Evolutionary conservation across 1,140 invertebrate species (phyloP), one percentile per base, ranked within the genome.

Genomic region (Cyclargus thomasi): DNA sequence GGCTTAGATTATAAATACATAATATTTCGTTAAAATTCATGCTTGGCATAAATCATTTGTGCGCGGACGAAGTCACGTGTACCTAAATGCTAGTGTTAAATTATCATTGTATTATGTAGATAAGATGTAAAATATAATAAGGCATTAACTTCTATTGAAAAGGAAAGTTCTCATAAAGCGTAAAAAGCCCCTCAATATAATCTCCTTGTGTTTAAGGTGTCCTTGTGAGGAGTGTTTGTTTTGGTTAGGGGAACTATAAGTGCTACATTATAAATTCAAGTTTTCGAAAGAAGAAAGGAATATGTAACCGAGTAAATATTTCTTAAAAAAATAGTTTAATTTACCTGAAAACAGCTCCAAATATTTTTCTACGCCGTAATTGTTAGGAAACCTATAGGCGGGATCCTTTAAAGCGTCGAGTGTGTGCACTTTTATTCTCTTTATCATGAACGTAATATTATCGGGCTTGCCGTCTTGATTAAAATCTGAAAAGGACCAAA

Each of bases 401-500:
- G 95, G 94, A 90, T 97, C 96, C 71, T 94, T 95, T 59, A 96
- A 88, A 39, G 96, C 94, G 72, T 97, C 95, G 76, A 93, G 92
- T 21, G 96, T 96, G 89, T 98, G 96, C 17, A 98, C 96, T 91
- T 98, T 98, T 73, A 99, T 97, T 70, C 97, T 93, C 91, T 99
- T 99, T 75, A 99, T 98, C 95, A 98, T 97, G 85, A 99, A 98
- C 64, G 95, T 97, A 74, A 99, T 98, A 85, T 97, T 97, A 87
- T 99, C 97, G 2, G 96, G 92, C 82, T 95, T 94, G 3, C 96
- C 96, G 84, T 98, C 97, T 88, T 95, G 95, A 91, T 98, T 97
- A 85, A 99, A 99, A 92, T 99, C 97, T 97, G 91, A 72, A 93
- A 94, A 74, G 62, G 29, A 29, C 29, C 29, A 29, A 29, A 29